phyloP scores from a whole-genome alignment of 2,113 vertebrate genomes.

The Archocentrus centrarchus region DNA sequence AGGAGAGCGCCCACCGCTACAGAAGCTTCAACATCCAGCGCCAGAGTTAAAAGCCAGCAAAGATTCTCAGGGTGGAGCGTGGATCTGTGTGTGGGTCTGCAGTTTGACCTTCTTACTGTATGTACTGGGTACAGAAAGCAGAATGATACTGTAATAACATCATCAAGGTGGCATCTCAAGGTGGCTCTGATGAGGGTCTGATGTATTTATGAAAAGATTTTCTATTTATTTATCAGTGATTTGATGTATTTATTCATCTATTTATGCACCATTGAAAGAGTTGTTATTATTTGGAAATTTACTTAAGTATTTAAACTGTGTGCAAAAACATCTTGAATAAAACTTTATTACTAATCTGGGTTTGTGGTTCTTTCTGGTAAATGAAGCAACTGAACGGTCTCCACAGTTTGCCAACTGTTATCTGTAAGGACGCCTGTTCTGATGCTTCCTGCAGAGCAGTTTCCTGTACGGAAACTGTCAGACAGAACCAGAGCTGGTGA shows the following conservation, averaged over 20 bases:
- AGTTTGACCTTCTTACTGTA: background rate
- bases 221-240: constrained; percentile 1
- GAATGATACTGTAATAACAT: no score
- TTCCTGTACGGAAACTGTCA: background rate
- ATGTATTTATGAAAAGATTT: background rate
- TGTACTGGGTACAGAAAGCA: no score
- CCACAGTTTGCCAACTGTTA: background rate
- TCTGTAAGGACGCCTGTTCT: background rate
- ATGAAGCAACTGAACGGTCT: background rate
- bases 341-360: background rate
- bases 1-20: constrained; percentile 6
- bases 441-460: accelerated
- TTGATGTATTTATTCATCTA: constrained; percentile 43
- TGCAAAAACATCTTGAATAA: constrained; percentile 17
- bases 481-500: background rate
- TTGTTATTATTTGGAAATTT: background rate
- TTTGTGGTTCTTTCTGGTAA: background rate
- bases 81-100: background rate
- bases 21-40: constrained; percentile 55
- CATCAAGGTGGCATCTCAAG: background rate
- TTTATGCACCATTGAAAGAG: constrained; percentile 16
- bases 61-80: background rate
- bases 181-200: background rate
- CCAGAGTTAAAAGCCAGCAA: background rate
- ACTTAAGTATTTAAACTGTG: background rate